These are phyloP conservation scores for Coregonus ussuriensis DNA, from an alignment of 2,797 vertebrate genomes.

Conservation along the genomic window DNA sequence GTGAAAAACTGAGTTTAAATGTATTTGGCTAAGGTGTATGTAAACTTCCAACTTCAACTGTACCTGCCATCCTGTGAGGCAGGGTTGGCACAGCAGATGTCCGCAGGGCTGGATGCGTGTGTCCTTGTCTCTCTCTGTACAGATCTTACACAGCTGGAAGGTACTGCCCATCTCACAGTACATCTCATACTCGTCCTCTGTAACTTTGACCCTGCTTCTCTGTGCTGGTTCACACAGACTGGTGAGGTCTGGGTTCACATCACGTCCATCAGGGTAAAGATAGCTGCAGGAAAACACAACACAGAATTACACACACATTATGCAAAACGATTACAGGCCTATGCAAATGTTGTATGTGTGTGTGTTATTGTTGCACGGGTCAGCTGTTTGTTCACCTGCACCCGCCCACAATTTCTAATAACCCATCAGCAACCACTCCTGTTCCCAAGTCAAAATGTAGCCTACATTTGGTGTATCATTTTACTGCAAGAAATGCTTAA, in stretches of 20 bases:
- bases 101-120: conserved; percentile 84
- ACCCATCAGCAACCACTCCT: too few species aligned
- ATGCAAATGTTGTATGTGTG: neutral
- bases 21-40: too few species aligned
- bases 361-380: neutral
- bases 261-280: conserved; percentile 83
- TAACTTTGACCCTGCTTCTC: conserved; percentile 73
- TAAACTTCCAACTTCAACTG: too few species aligned
- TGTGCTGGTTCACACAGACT: conserved; percentile 60
- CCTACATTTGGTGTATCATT: too few species aligned
- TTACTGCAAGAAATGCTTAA: too few species aligned
- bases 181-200: conserved; percentile 86
- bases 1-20: too few species aligned
- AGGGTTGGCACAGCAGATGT: conserved; percentile 83
- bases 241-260: conserved; percentile 80
- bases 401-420: too few species aligned
- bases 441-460: too few species aligned
- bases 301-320: neutral
- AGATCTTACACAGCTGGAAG: conserved; percentile 91
- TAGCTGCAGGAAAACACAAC: conserved; percentile 69
- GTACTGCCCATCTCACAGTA: conserved; percentile 88
- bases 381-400: too few species aligned
- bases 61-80: conserved; percentile 86
- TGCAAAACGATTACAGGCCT: neutral
- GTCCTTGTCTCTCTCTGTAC: conserved; percentile 84